phyloP scores from a whole-genome alignment of 1,140 invertebrate genomes.

The Psilanteris sp. region DNA sequence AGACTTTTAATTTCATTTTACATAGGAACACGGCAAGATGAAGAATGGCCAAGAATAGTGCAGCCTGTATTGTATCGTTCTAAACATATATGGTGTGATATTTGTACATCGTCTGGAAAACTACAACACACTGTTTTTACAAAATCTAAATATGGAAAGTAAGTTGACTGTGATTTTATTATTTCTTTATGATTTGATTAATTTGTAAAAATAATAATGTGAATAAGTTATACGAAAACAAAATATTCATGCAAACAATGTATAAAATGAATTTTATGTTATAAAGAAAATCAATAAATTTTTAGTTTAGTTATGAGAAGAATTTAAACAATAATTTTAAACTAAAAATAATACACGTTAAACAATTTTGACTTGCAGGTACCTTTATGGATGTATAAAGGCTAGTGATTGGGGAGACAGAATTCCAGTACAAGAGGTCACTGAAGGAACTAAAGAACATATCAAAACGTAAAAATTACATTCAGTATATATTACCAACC shows the following conservation, averaged over 20 bases:
- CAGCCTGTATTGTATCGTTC: conserved; percentile 83
- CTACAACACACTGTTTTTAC: conserved; percentile 90
- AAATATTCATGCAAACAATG: too few relatives aligned
- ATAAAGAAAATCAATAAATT: too few relatives aligned
- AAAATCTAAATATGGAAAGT: conserved; percentile 61
- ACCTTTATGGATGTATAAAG: conserved; percentile 85
- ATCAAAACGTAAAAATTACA: conserved; percentile 52
- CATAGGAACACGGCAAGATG: conserved; percentile 77
- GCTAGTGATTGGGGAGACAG: conserved; percentile 87
- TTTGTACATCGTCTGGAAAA: conserved; percentile 88
- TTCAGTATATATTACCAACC: conserved; percentile 46
- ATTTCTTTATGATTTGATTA: too few relatives aligned
- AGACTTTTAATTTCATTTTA: conserved; percentile 21
- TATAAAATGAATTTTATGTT: too few relatives aligned
- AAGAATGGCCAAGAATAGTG: conserved; percentile 89
- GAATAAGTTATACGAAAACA: too few relatives aligned
- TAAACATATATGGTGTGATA: conserved; percentile 86
- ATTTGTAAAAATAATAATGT: too few relatives aligned
- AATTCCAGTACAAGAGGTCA: conserved; percentile 81
- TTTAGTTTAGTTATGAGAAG: too few relatives aligned
- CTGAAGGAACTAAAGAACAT: conserved; percentile 49
- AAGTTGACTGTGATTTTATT: too few relatives aligned
- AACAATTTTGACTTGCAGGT: conserved; percentile 73
- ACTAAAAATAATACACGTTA: neutral
- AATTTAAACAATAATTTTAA: neutral